Evolutionary conservation across 2,797 vertebrate genomes (phyloP).

Genomic region (Phoxinus dragarum): DNA sequence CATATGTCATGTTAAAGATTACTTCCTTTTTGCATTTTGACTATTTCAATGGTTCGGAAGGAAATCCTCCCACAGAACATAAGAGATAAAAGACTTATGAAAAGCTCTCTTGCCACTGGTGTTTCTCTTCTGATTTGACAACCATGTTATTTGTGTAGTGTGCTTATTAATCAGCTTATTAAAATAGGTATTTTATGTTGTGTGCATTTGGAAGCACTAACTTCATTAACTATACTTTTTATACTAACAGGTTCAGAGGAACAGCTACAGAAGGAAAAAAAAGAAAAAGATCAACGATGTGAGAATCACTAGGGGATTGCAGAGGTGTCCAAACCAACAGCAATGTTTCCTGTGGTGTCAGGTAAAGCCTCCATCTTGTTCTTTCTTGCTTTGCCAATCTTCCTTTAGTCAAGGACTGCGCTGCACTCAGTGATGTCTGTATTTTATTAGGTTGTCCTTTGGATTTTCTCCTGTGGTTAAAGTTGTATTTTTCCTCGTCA

Average conservation of each 20-base stretch:
- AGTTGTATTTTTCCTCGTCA: constrained; percentile 29
- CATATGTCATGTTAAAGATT: background rate
- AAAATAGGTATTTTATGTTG: background rate
- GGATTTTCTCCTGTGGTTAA: constrained; percentile 33
- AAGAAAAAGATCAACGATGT: background rate
- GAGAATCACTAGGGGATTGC: background rate
- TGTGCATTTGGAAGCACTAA: background rate
- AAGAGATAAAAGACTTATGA: background rate
- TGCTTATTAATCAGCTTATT: background rate
- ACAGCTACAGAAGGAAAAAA: background rate
- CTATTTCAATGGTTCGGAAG: background rate
- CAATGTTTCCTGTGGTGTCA: constrained; percentile 19
- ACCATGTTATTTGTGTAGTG: background rate
- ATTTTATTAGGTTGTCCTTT: constrained; percentile 16
- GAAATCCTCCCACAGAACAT: background rate
- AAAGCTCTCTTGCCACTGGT: background rate
- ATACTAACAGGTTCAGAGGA: background rate
- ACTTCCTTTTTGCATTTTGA: background rate
- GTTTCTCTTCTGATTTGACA: constrained; percentile 2
- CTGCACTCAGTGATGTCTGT: constrained; percentile 18
- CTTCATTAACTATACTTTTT: background rate
- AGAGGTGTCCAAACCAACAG: constrained; percentile 1
- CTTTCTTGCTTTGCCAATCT: constrained; percentile 1
- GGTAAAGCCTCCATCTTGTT: constrained; percentile 3
- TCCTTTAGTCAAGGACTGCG: constrained; percentile 18